Percentiles rank a stretch among this genome's conserved stretches.
phyloP scores from a whole-genome alignment of 2,888 invertebrate genomes.

The Trachelus tabidus region DNA sequence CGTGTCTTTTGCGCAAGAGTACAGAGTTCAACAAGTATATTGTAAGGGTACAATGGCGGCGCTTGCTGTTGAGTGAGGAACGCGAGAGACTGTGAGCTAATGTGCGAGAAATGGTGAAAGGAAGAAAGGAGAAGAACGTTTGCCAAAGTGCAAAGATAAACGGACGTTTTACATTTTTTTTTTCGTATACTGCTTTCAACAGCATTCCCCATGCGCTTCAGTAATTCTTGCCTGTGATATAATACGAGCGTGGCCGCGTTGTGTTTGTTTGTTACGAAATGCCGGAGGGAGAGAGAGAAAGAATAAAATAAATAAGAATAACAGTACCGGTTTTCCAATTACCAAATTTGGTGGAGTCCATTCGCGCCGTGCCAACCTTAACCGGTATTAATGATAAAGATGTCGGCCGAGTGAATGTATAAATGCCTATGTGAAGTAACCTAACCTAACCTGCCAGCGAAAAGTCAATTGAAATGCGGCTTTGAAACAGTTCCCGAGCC shows the following conservation, averaged over 20 bases:
- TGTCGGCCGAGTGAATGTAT: background rate
- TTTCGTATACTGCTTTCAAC: background rate
- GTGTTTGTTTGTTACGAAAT: background rate
- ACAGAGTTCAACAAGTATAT: background rate
- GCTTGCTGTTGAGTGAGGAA: background rate
- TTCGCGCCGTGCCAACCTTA: background rate
- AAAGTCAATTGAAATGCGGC: background rate
- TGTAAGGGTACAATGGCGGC: background rate
- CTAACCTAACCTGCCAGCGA: background rate
- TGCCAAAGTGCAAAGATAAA: background rate
- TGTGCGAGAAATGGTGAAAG: background rate
- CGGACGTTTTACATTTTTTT: background rate
- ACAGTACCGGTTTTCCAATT: background rate
- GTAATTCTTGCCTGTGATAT: background rate
- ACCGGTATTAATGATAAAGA: background rate
- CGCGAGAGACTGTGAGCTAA: background rate
- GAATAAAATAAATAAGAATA: background rate
- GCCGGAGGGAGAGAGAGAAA: background rate
- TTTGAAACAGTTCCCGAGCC: background rate
- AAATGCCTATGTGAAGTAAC: background rate
- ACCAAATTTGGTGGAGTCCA: background rate
- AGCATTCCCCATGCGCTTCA: background rate
- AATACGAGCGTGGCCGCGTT: background rate
- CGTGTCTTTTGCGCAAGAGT: background rate
- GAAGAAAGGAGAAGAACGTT: background rate